phyloP scores from a whole-genome alignment of 2,888 invertebrate genomes.

The Calliscelio sp. region DNA sequence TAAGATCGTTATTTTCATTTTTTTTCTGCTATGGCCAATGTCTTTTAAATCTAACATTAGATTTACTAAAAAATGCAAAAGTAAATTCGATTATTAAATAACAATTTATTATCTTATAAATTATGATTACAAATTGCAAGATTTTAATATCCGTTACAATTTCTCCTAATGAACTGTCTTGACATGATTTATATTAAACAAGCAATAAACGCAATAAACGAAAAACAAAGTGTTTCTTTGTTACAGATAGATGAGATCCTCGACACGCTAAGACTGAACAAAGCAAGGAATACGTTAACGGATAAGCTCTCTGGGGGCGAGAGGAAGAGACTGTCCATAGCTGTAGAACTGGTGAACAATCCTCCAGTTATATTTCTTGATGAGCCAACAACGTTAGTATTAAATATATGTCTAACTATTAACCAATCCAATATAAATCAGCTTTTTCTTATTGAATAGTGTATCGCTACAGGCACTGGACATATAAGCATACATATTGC shows the following conservation, averaged over 20 bases:
- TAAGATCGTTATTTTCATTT: too few relatives aligned
- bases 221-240: conserved; percentile 5
- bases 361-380: conserved; percentile 98
- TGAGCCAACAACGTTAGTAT: conserved; percentile 97
- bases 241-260: conserved; percentile 95
- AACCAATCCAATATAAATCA: conserved; percentile 9
- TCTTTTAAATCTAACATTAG: too few relatives aligned
- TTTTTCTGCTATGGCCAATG: too few relatives aligned
- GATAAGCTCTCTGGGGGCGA: conserved; percentile 96
- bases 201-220: too few relatives aligned
- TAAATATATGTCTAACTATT: conserved; percentile 16
- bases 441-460: background rate
- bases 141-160: too few relatives aligned
- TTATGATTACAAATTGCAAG: too few relatives aligned
- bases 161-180: too few relatives aligned
- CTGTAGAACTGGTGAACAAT: conserved; percentile 96
- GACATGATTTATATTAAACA: too few relatives aligned
- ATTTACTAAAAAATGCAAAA: too few relatives aligned
- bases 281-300: conserved; percentile 91
- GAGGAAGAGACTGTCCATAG: conserved; percentile 96
- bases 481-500: too few relatives aligned
- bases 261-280: conserved; percentile 91
- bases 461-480: background rate
- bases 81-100: too few relatives aligned
- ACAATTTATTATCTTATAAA: too few relatives aligned